Conservation (phyloP, 30 jellyfish, hydroid and myxozoan species). For the Aurelia sp. region DNA sequence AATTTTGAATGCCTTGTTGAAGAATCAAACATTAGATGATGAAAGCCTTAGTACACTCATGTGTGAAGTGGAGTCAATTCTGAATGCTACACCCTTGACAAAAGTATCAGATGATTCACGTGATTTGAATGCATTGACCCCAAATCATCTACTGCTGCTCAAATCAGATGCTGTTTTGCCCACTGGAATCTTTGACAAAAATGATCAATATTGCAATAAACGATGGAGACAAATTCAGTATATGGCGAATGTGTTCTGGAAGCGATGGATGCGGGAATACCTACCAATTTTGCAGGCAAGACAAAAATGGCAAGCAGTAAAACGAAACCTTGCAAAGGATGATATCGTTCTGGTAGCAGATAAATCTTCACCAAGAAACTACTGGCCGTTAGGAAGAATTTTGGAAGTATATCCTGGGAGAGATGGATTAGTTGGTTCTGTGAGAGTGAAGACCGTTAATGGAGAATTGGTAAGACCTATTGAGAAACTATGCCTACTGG, state of each 20-base stretch:
- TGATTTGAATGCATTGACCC: slow-evolving; percentile 41
- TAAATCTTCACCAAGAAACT: slow-evolving; percentile 22
- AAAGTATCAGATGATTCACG: slow-evolving; percentile 32
- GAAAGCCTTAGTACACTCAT: slow-evolving; percentile 37
- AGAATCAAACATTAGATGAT: slow-evolving; percentile 32
- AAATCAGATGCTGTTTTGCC: slow-evolving; percentile 12
- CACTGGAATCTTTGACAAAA: slow-evolving; percentile 22
- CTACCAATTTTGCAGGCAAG: slow-evolving; percentile 39
- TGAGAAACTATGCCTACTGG: slow-evolving; percentile 15
- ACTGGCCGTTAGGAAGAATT: slow-evolving; percentile 56
- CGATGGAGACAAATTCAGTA: slow-evolving; percentile 60
- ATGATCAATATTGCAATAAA: slow-evolving; percentile 7
- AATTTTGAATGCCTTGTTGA: slow-evolving; percentile 13
- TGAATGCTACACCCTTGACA: slow-evolving; percentile 44
- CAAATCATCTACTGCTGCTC: slow-evolving; percentile 38
- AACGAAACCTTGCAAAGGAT: slow-evolving; percentile 19
- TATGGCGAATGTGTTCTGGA: slow-evolving; percentile 49
- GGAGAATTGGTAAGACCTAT: slow-evolving; percentile 48
- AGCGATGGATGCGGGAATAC: slow-evolving; percentile 52
- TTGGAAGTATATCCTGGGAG: slow-evolving; percentile 8
- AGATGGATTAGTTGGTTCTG: slow-evolving; percentile 4
- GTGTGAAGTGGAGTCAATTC: slow-evolving; percentile 56
- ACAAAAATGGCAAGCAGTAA: slow-evolving; percentile 15
- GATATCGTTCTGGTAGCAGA: slow-evolving; percentile 39
- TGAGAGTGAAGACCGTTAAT: background rate